These are phyloP conservation scores for Cloeon dipterum DNA, from an alignment of 2,888 invertebrate species.

Conservation along the genomic window DNA sequence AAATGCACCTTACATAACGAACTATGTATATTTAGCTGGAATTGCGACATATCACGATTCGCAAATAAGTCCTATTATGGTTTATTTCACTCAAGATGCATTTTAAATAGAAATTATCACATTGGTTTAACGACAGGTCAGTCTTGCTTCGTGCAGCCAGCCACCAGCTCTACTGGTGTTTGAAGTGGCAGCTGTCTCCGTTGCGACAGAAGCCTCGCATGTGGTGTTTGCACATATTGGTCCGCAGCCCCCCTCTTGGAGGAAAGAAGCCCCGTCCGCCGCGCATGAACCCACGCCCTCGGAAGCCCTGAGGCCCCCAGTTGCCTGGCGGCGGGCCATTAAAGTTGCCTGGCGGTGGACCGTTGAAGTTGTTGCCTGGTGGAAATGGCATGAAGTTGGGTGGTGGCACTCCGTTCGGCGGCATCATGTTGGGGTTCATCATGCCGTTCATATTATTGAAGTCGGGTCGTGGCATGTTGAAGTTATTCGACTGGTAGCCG, in stretches of 20 bases:
- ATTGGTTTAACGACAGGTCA: too few species aligned
- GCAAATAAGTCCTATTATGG: too few species aligned
- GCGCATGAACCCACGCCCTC: slow-evolving; percentile 23
- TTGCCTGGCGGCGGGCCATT: background rate
- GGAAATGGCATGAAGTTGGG: background rate
- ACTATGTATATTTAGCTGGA: too few species aligned
- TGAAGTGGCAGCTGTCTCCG: slow-evolving; percentile 59
- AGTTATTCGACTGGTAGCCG: background rate
- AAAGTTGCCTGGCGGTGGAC: background rate
- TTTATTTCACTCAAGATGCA: too few species aligned
- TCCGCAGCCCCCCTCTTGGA: slow-evolving; percentile 7
- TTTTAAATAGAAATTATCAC: too few species aligned
- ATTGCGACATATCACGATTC: too few species aligned
- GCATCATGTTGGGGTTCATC: too few species aligned
- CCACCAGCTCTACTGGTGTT: too few species aligned
- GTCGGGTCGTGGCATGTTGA: background rate
- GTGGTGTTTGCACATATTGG: slow-evolving; percentile 44
- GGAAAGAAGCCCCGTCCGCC: slow-evolving; percentile 28
- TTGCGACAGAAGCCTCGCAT: slow-evolving; percentile 59
- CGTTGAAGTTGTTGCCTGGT: background rate
- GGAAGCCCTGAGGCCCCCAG: slow-evolving; percentile 10
- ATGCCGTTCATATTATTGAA: background rate
- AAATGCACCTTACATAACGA: too few species aligned
- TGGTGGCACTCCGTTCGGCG: background rate
- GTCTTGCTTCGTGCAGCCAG: too few species aligned